These are phyloP conservation scores for Homarus americanus DNA, from an alignment of 1,140 invertebrate genomes.

Conservation along the genomic window DNA sequence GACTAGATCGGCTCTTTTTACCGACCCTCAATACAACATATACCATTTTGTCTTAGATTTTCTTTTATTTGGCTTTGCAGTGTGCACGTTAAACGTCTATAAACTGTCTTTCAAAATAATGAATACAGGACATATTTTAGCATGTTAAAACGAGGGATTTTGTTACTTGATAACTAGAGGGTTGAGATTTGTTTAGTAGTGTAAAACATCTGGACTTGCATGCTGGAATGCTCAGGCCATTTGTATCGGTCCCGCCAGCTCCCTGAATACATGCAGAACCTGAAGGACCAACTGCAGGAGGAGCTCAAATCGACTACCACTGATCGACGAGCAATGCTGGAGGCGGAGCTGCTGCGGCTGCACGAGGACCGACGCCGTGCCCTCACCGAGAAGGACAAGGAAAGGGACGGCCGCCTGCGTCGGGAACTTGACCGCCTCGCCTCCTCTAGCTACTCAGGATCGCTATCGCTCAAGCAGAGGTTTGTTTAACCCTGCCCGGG, in stretches of 20 bases:
- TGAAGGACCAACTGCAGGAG: constrained; percentile 81
- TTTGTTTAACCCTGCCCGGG: constrained; percentile 59
- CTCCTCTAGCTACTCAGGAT: constrained; percentile 76
- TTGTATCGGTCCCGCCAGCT: constrained; percentile 76
- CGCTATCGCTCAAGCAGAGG: constrained; percentile 73
- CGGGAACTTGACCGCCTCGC: constrained; percentile 76
- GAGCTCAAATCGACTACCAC: constrained; percentile 80
- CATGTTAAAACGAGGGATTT: constrained; percentile 39
- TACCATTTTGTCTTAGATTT: constrained; percentile 50
- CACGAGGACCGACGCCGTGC: constrained; percentile 77
- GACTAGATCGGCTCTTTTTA: constrained; percentile 40
- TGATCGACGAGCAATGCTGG: constrained; percentile 78
- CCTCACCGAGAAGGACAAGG: constrained; percentile 76
- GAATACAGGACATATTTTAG: constrained; percentile 57
- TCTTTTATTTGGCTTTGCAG: constrained; percentile 60
- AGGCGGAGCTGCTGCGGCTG: constrained; percentile 78
- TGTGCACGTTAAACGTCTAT: constrained; percentile 53
- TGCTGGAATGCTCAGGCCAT: constrained; percentile 65
- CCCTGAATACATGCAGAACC: constrained; percentile 80
- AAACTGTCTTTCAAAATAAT: constrained; percentile 21
- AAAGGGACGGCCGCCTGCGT: constrained; percentile 76
- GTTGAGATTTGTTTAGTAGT: constrained; percentile 36
- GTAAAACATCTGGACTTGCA: constrained; percentile 17
- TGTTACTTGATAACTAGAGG: constrained; percentile 24
- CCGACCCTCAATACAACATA: background rate